Evolutionary conservation across 1,140 invertebrate species (phyloP).

Genomic region (Bombus superbus): DNA sequence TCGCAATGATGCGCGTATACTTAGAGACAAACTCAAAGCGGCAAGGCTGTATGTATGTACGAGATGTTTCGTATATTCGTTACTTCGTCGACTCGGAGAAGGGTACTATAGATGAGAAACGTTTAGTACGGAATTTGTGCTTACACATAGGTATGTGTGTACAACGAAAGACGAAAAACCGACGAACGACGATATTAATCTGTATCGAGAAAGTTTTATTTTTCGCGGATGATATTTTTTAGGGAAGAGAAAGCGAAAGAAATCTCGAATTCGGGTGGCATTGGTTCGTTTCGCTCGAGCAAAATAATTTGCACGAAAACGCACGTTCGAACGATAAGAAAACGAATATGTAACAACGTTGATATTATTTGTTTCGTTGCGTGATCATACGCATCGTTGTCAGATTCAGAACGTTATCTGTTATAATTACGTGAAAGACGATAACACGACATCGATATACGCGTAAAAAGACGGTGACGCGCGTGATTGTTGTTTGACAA

Average conservation of each 20-base stretch:
- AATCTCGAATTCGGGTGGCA: no score
- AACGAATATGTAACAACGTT: background rate
- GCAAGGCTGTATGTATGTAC: no score
- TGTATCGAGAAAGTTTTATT: fast-evolving
- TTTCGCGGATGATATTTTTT: no score
- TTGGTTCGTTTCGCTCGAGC: background rate
- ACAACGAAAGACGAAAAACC: fast-evolving
- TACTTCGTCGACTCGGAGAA: no score
- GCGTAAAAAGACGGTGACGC: background rate
- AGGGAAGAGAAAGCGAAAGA: no score
- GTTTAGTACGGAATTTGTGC: no score
- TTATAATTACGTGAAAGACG: constrained; percentile 19
- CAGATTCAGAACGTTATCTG: background rate
- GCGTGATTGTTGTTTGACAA: background rate
- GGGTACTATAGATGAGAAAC: no score
- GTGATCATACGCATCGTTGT: background rate
- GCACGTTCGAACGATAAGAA: background rate
- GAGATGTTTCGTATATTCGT: no score
- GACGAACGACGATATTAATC: no score
- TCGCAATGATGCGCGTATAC: no score
- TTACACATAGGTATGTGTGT: no score
- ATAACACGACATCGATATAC: constrained; percentile 30
- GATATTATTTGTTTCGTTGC: background rate
- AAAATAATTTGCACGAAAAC: background rate
- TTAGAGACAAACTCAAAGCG: no score